Evolutionary conservation across 1,140 invertebrate genomes (phyloP), one percentile per base, ranked within the genome.

Genomic region (Drosophila punjabiensis): DNA sequence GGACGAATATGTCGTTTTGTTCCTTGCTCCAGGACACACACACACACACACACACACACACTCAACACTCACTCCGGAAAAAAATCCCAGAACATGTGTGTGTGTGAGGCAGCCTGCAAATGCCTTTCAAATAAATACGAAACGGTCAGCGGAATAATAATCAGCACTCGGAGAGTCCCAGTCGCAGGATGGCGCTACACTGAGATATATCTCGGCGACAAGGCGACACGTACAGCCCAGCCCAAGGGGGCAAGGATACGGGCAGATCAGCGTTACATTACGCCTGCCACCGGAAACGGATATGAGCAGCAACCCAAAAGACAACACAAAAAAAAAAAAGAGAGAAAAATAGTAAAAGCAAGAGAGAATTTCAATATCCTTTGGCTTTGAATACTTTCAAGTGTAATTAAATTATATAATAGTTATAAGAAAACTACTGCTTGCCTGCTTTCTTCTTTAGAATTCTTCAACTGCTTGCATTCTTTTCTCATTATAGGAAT

Each of bases 91-190:
- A 20, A 6, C 30, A 33, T 35, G 47, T 65, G 63, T 81, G 32
- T 52, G 47, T 75, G 56, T 74, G 52, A 66, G 75, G 56, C 48
- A 63, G 65, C 59, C 66, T 65, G 82, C 82, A 89, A 89, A 89
- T 89, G 86, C 85, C 86, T 89, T 89, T 89, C 86, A 90, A 90
- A 90, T 90, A 90, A 90, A 89, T 89, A 90, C 86, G 86, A 89
- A 90, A 90, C 73, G 85, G 85, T 89, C 85, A 89, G 82, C 86
- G 86, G 85, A 90, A 89, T 89, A 89, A 90, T 89, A 89, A 89
- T 90, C 82, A 89, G 86, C 78, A 75, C 62, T 48, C 63, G 66
- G 50, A 65, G 43, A 39, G 63, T 65, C 30, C 16, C 33, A 53
- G 50, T 53, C 28, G 45, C 62, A 35, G 65, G 39, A 58, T 62